phyloP scores from a whole-genome alignment of 2,797 vertebrate genomes.

The Acanthurus tractus region DNA sequence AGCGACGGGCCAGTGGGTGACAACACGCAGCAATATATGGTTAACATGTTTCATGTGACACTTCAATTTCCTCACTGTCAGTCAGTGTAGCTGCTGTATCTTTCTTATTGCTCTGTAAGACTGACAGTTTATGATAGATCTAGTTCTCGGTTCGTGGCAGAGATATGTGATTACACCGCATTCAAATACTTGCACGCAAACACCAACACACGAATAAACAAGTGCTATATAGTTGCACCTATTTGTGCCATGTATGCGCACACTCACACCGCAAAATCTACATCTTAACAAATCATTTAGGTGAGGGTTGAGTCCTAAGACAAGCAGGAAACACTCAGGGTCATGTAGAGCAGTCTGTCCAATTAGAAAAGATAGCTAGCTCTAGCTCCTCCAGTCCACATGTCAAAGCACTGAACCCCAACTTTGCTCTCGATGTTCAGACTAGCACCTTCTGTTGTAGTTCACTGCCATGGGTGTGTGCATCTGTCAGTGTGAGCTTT shows the following conservation, averaged over 20 bases:
- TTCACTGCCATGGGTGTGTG: background rate
- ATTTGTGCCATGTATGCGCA: conserved; percentile 20
- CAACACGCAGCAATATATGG: conserved; percentile 66
- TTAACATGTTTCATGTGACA: conserved; percentile 81
- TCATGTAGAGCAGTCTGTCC: background rate
- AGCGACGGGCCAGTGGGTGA: conserved; percentile 53
- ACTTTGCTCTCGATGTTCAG: background rate
- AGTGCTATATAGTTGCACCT: conserved; percentile 19
- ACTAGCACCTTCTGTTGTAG: background rate
- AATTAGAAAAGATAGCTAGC: background rate
- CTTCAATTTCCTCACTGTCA: conserved; percentile 82
- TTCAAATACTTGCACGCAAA: conserved; percentile 26
- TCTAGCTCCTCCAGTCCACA: background rate
- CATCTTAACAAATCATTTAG: background rate
- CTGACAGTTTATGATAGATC: conserved; percentile 68
- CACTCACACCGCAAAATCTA: background rate
- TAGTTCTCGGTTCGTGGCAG: conserved; percentile 38
- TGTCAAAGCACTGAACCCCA: background rate
- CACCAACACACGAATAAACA: too few relatives aligned
- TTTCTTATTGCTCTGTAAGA: conserved; percentile 52
- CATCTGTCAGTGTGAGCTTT: background rate
- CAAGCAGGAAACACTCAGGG: background rate
- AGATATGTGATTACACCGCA: conserved; percentile 54
- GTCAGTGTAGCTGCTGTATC: conserved; percentile 67
- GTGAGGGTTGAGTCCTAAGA: background rate